Evolutionary conservation across 2,113 vertebrate species (phyloP).

Genomic region (Solea senegalensis): DNA sequence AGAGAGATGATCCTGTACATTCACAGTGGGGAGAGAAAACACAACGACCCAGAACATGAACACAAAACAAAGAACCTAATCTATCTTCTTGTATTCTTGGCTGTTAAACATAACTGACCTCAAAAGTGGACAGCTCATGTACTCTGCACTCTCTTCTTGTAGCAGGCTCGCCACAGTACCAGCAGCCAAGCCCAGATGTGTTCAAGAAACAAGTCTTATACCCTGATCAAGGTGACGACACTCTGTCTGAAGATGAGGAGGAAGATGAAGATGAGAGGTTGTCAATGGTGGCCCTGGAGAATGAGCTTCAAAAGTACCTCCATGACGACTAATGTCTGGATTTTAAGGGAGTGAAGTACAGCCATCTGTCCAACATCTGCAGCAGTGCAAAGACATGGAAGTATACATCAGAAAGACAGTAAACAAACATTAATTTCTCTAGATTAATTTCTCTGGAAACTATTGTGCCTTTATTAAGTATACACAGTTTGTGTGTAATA

Average conservation of each 20-base stretch:
- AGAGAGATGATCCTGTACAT: too few relatives aligned
- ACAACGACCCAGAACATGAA: too few relatives aligned
- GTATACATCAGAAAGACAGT: background rate
- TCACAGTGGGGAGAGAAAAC: too few relatives aligned
- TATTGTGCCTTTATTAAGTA: background rate
- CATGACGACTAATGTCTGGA: slow-evolving; percentile 62
- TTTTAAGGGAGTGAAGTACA: background rate
- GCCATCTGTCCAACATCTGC: background rate
- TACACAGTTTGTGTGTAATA: background rate
- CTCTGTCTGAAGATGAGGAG: slow-evolving; percentile 67
- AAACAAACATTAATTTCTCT: background rate
- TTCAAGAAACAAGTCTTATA: slow-evolving; percentile 34
- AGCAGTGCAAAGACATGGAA: slow-evolving; percentile 3
- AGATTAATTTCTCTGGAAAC: background rate
- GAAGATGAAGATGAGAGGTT: slow-evolving; percentile 77
- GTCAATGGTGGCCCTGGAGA: slow-evolving; percentile 77
- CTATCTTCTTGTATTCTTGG: background rate
- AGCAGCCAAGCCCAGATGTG: slow-evolving; percentile 18
- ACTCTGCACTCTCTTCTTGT: slow-evolving; percentile 2
- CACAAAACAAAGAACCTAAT: too few relatives aligned
- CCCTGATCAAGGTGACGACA: slow-evolving; percentile 51
- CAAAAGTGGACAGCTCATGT: background rate
- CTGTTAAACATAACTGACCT: background rate
- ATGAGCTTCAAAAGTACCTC: slow-evolving; percentile 81
- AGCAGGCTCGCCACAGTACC: slow-evolving; percentile 57